Conservation (phyloP, 2,888 invertebrate genomes). For the Ypsolopha scabrella region DNA sequence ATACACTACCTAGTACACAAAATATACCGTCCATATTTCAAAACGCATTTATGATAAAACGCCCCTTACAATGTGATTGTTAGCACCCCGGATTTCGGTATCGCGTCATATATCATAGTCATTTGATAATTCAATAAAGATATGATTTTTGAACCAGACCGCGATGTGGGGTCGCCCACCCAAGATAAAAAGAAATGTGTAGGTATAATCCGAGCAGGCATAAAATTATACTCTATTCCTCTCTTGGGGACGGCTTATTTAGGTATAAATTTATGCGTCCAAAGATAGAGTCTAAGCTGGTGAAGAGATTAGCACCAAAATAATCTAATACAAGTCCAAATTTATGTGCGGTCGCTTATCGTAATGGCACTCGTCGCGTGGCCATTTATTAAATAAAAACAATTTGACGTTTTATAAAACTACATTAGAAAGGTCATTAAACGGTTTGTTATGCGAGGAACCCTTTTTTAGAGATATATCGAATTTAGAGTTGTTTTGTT, state of each 20-base stretch:
- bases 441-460: too few species aligned
- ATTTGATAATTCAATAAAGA: conserved; percentile 66
- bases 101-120: conserved; percentile 58
- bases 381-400: conserved; percentile 33
- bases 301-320: conserved; percentile 39
- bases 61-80: conserved; percentile 19
- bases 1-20: background rate
- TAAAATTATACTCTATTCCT: conserved; percentile 47
- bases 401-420: conserved; percentile 39
- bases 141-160: conserved; percentile 46
- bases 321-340: conserved; percentile 45
- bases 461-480: too few species aligned
- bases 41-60: conserved; percentile 1
- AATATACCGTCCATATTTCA: background rate
- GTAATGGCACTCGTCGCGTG: conserved; percentile 46
- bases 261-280: conserved; percentile 43
- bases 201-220: conserved; percentile 43
- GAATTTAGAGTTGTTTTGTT: too few species aligned
- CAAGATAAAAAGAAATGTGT: conserved; percentile 42
- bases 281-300: conserved; percentile 32
- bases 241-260: conserved; percentile 46
- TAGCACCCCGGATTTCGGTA: conserved; percentile 41
- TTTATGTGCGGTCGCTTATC: conserved; percentile 51
- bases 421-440: conserved; percentile 18
- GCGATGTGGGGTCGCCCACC: conserved; percentile 19